Evolutionary conservation across 2,113 vertebrate species (phyloP), one percentile per base, ranked within the genome.

Genomic region (Tragelaphus scriptus): DNA sequence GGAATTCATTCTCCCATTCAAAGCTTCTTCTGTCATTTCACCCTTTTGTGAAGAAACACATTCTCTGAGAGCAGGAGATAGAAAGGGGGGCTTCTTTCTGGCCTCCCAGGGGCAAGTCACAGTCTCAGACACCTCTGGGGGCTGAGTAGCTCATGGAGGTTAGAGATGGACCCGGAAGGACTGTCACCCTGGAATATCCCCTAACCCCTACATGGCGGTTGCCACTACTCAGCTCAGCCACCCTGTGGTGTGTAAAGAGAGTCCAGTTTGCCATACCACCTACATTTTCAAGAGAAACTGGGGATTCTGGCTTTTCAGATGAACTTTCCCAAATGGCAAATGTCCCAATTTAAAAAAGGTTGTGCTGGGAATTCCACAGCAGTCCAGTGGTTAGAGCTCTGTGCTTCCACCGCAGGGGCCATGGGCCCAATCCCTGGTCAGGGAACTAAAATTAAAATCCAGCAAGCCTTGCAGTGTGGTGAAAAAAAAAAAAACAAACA

Each of bases 201-300:
- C 19, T 28, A 14, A 61, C 4, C 51, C 40, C 40, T 2, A 26
- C 0, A 3, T 10, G 16, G 13, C 3, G 47, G 7, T 3, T 10
- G 59, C 21, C 61, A 75, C 26, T 15, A 1, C 30, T 40, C 28
- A 4, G 80, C 65, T 36, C 32, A 85, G 58, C 28, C 32, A n/a
- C 40, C 14, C 58, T 61, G 1, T 14, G 89, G 36, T 21, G n/a
- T 6, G 0, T 17, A 32, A 40, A 44, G 36, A 9, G 16, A 63
- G 40, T 51, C 23, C 44, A 51, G 16, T 47, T 61, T 51, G 65
- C 28, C 30, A 51, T 2, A 26, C 16, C 4, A 10, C 9, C 82
- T 28, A 53, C 1, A n/a, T 82, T 89, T 85, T 59, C 17, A 85
- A 82, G 55, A 86, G 49, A 53, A 93, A 44, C 40, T 21, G 11